A percentile compares a stretch with the other conserved stretches of the same genome.
Conservation (phyloP, 35 echinoderm and acorn worm genomes). For the Chiridota heheva region DNA sequence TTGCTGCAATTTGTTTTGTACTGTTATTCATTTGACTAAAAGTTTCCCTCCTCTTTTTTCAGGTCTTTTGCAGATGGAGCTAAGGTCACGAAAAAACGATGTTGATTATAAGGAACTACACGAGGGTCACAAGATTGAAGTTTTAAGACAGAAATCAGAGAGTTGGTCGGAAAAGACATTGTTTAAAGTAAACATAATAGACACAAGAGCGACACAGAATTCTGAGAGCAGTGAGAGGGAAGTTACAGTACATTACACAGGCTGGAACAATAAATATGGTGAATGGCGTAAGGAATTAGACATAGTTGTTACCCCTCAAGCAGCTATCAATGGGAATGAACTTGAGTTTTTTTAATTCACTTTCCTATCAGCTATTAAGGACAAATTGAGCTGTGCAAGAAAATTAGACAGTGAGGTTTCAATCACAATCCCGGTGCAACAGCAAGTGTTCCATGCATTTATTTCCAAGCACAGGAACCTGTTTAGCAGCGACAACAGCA, state of each 20-base stretch:
- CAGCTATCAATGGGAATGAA: background rate
- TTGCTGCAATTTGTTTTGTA: too few species aligned
- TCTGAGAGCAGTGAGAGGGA: background rate
- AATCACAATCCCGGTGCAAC: background rate
- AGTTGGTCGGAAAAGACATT: too few species aligned
- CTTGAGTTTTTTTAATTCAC: background rate
- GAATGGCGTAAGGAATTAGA: background rate
- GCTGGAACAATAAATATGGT: background rate
- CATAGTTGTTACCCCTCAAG: background rate
- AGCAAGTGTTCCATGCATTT: background rate
- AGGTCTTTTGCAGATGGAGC: too few species aligned
- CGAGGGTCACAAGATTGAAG: too few species aligned
- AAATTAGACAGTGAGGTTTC: background rate
- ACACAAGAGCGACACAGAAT: too few species aligned
- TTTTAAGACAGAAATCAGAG: too few species aligned
- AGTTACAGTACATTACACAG: constrained; percentile 4
- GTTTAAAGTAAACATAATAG: too few species aligned
- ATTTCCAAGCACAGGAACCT: background rate
- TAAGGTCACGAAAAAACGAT: too few species aligned
- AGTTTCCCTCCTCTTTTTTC: too few species aligned
- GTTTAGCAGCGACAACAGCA: background rate
- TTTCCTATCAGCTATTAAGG: background rate
- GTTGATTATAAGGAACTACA: too few species aligned
- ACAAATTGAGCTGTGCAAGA: background rate
- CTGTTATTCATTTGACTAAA: too few species aligned